Percentiles rank a stretch among this genome's conserved stretches.
Conservation (phyloP, 2,888 invertebrate genomes). For the Sarcophaga carnaria region DNA sequence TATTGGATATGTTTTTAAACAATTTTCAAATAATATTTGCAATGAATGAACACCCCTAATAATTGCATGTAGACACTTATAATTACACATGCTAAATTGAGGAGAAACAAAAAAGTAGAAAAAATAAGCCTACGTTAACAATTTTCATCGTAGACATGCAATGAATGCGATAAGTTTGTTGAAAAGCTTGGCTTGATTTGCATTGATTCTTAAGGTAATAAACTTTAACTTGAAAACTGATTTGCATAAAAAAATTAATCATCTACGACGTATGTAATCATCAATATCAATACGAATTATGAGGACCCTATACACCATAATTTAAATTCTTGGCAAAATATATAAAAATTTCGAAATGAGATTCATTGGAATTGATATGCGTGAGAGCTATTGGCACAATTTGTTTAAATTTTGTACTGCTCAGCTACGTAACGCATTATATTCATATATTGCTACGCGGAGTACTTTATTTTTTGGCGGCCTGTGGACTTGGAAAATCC, state of each 20-base stretch:
- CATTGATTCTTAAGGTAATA: slow-evolving; percentile 50
- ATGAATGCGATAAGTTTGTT: slow-evolving; percentile 40
- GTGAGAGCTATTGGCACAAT: no score
- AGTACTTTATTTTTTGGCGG: no score
- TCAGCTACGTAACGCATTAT: no score
- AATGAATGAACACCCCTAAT: not conserved
- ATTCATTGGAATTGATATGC: no score
- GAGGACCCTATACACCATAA: not conserved
- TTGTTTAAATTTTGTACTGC: no score
- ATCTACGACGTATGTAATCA: not conserved
- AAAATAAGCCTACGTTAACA: slow-evolving; percentile 54
- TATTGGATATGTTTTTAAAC: no score
- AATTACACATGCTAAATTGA: no score
- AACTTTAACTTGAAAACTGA: slow-evolving; percentile 51
- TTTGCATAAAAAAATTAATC: slow-evolving; percentile 52
- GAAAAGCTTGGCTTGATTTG: slow-evolving; percentile 44
- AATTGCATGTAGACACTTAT: not conserved
- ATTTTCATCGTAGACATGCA: slow-evolving; percentile 34
- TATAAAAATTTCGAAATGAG: no score
- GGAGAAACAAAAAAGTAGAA: not conserved
- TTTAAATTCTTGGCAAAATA: no score
- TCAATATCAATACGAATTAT: not conserved
- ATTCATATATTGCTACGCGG: no score
- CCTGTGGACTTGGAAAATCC: no score
- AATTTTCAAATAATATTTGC: no score